These are phyloP conservation scores for Phasia obesa DNA, from an alignment of 2,888 invertebrate species.

Conservation along the genomic window DNA sequence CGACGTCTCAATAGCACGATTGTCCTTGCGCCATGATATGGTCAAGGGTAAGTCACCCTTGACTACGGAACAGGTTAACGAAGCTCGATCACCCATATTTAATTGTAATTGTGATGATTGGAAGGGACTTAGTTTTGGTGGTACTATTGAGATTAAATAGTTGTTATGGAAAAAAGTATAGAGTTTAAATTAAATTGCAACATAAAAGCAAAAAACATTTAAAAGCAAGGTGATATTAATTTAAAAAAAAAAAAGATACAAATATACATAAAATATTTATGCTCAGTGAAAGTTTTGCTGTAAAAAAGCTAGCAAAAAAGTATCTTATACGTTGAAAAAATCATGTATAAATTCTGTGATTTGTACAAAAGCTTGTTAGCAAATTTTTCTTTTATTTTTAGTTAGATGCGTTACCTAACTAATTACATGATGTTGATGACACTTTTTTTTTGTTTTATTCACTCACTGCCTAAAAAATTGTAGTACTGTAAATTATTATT, in stretches of 20 bases:
- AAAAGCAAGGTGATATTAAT: conserved; percentile 24
- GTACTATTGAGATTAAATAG: conserved; percentile 83
- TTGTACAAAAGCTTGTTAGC: neutral
- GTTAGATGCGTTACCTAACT: conserved; percentile 1
- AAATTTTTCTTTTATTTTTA: neutral
- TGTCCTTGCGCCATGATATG: conserved; percentile 90
- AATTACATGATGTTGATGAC: conserved; percentile 15
- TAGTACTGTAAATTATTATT: neutral
- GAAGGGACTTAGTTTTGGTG: conserved; percentile 90
- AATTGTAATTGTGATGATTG: conserved; percentile 86
- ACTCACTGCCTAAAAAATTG: conserved; percentile 29
- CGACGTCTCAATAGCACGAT: conserved; percentile 85
- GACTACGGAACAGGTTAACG: conserved; percentile 89
- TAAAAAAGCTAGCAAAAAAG: conserved; percentile 16
- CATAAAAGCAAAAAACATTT: conserved; percentile 47
- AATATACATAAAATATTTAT: neutral
- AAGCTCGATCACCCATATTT: conserved; percentile 89
- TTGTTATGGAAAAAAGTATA: neutral
- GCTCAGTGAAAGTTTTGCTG: conserved; percentile 14
- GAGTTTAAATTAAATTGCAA: conserved; percentile 37
- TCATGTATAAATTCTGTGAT: neutral
- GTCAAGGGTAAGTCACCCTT: conserved; percentile 90
- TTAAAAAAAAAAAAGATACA: neutral
- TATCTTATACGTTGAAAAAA: neutral
- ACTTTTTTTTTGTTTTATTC: conserved; percentile 1